Evolutionary conservation across 2,797 vertebrate species (phyloP).

Genomic region (Artibeus lituratus): DNA sequence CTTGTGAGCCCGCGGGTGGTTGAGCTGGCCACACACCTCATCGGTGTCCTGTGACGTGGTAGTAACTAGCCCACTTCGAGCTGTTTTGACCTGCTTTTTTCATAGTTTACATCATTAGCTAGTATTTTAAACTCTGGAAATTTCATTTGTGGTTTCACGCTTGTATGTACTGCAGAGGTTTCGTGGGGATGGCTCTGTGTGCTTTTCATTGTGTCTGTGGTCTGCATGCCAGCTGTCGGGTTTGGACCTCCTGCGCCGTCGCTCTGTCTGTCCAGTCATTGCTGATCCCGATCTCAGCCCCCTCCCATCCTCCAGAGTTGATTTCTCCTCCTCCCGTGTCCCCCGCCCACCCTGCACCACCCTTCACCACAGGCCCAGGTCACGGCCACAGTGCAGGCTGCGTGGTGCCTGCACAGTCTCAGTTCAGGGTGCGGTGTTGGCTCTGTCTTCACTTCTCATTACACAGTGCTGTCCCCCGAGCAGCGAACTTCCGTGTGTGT

Average conservation of each 20-base stretch:
- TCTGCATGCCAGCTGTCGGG: not conserved
- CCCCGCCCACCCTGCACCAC: constrained; percentile 68
- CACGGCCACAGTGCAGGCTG: constrained; percentile 47
- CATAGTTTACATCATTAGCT: no score
- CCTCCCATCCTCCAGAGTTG: constrained; percentile 78
- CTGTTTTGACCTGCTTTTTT: not conserved
- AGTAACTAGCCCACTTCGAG: not conserved
- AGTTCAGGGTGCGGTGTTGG: not conserved
- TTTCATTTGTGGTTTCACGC: not conserved
- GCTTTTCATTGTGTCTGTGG: no score
- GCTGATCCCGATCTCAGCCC: constrained; percentile 79
- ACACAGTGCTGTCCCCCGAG: not conserved
- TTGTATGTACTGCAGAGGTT: not conserved
- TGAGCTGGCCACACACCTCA: fast-evolving
- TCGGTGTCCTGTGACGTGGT: not conserved
- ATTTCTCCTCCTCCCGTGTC: constrained; percentile 73
- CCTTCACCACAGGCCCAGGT: constrained; percentile 78
- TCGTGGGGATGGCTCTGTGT: not conserved
- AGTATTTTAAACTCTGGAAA: not conserved
- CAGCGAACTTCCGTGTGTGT: fast-evolving
- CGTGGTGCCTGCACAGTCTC: not conserved
- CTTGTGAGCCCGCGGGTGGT: fast-evolving
- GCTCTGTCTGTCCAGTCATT: constrained; percentile 41
- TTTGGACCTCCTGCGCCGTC: not conserved
- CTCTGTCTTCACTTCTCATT: not conserved